Base-by-base conservation (phyloP, 2,888 invertebrate genomes). In the Clistopyga incitator region DNA sequence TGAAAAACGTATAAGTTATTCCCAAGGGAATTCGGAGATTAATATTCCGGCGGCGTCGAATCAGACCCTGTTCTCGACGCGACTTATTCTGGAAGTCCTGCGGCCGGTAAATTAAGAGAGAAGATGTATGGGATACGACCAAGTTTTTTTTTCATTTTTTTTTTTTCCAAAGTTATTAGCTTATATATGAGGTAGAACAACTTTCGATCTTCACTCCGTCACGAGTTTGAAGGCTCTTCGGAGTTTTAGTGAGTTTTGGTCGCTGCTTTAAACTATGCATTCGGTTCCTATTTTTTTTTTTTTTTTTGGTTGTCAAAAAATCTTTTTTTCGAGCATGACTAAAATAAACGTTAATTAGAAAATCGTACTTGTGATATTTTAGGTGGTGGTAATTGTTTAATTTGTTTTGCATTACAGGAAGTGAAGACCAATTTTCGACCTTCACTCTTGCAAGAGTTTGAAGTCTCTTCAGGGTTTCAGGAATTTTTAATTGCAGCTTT, bases 41-140 rank as follows among this genome's bases (percentile, higher is more conserved):
- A 82, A 82, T 78, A 78, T 82, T 82, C 70, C 61, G 29, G 6
- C 4, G 18, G 15, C 61, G 74, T 78, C 23, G 18, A 15, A 45
- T 29, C 23, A 13, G 3, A 6, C 10, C 47, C 47, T 25, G 18
- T 34, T 23, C 20, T 3, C 45, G 20, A 23, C 18, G 42, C 45
- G 20, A 75, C 29, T 59, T 50, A 50, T 61, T 70, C 42, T 50
- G 38, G 38, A 15, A 70, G 34, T 45, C 61, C 42, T 29, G 25
- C 18, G 67, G 25, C 25, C 64, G 74, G 78, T 75, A 64, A 70
- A 76, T 78, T 59, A 25, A 15, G 56, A 18, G 45, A 20, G 18
- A n/a, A 3, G 34, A 50, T 68, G 23, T 42, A 56, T 56, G 10
- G 13, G 11, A 34, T 65, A n/a, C 15, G 29, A 68, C 23, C 1